These are phyloP conservation scores for Malachius bipustulatus DNA, from an alignment of 2,888 invertebrate species.

Conservation along the genomic window DNA sequence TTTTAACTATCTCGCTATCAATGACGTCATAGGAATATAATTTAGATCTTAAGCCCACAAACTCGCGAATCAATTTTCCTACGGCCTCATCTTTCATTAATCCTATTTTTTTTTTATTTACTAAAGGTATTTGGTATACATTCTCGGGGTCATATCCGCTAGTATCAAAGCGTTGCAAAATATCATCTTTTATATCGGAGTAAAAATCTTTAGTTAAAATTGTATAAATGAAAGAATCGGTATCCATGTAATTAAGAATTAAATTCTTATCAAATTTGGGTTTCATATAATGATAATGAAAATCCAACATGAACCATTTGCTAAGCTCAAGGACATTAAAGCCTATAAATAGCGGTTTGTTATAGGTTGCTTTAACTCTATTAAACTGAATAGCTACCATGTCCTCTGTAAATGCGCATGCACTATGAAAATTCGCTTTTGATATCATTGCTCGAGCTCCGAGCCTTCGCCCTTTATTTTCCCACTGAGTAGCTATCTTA, in stretches of 20 bases:
- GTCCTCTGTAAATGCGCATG: conserved; percentile 25
- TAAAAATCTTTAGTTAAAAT: neutral
- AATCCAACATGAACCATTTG: conserved; percentile 29
- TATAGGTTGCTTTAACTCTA: conserved; percentile 19
- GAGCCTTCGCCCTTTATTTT: conserved; percentile 11
- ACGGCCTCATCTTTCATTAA: neutral
- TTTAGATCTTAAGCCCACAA: neutral
- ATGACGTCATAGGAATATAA: neutral
- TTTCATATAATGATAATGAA: conserved; percentile 27
- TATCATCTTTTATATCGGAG: neutral
- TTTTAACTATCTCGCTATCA: neutral
- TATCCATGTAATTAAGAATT: conserved; percentile 21
- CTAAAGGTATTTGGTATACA: conserved; percentile 5
- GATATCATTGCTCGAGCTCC: conserved; percentile 21
- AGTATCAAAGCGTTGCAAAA: conserved; percentile 11
- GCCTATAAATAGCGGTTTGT: conserved; percentile 29
- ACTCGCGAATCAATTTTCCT: neutral
- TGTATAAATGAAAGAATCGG: conserved; percentile 21
- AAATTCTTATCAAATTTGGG: conserved; percentile 19
- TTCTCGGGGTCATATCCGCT: conserved; percentile 10
- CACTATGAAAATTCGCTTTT: conserved; percentile 23
- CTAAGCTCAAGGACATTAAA: conserved; percentile 28
- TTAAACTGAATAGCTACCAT: conserved; percentile 26
- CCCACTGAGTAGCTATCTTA: conserved; percentile 14
- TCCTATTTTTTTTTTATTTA: conserved; percentile 14